Percentiles rank a stretch among this genome's conserved stretches.
Evolutionary conservation across 2,888 invertebrate species (phyloP).

Genomic region (Marasmarcha lunaedactyla): DNA sequence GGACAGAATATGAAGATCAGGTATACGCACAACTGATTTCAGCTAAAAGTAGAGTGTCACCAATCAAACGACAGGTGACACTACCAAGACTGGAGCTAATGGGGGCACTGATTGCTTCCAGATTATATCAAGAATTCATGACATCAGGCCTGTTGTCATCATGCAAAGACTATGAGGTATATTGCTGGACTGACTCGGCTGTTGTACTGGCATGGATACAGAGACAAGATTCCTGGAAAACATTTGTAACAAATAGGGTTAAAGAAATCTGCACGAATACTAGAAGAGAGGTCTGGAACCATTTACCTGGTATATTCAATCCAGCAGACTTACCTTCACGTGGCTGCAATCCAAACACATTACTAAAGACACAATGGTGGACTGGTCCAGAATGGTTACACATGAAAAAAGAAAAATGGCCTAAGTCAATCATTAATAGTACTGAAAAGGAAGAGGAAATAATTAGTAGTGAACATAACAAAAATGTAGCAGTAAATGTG

Average conservation of each 20-base stretch:
- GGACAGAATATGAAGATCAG: background rate
- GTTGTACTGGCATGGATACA: slow-evolving; percentile 11
- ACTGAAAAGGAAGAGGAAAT: background rate
- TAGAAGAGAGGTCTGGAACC: slow-evolving; percentile 5
- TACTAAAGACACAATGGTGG: slow-evolving; percentile 10
- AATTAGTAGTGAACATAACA: background rate
- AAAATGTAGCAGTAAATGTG: background rate
- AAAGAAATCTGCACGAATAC: slow-evolving; percentile 10
- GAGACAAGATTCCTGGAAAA: slow-evolving; percentile 6
- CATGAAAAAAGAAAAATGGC: background rate
- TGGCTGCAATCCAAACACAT: slow-evolving; percentile 9
- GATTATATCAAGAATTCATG: slow-evolving; percentile 1
- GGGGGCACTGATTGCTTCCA: slow-evolving; percentile 5
- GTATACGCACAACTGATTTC: slow-evolving; percentile 1
- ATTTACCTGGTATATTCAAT: slow-evolving; percentile 11
- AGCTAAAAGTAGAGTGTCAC: slow-evolving; percentile 8
- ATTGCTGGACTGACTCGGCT: slow-evolving; percentile 10
- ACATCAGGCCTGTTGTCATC: background rate
- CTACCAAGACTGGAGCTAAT: slow-evolving; percentile 7
- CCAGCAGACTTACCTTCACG: slow-evolving; percentile 13
- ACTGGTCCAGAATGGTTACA: slow-evolving; percentile 11
- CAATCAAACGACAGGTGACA: background rate
- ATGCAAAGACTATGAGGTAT: background rate
- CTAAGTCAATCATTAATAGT: background rate
- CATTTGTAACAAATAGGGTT: slow-evolving; percentile 10